These are phyloP conservation scores for Alectoris magna DNA, from an alignment of 2,797 vertebrate species.

Conservation along the genomic window DNA sequence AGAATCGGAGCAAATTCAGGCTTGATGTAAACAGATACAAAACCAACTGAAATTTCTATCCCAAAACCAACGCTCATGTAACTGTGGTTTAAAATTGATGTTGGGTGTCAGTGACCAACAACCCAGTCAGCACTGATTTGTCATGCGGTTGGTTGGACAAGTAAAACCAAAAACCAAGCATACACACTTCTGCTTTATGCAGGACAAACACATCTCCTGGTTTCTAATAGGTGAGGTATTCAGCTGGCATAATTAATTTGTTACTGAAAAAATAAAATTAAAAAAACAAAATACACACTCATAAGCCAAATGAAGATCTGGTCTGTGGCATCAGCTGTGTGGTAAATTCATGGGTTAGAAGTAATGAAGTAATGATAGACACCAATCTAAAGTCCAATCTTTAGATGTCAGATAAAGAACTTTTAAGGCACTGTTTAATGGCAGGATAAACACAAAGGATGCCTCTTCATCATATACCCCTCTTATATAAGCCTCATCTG, in stretches of 20 bases:
- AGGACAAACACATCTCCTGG: neutral
- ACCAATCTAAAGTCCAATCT: slow-evolving; percentile 45
- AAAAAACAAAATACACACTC: neutral
- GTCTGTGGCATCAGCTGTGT: neutral
- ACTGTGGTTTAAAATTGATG: slow-evolving; percentile 20
- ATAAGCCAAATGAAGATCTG: slow-evolving; percentile 17
- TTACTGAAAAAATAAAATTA: slow-evolving; percentile 11
- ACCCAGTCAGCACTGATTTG: neutral
- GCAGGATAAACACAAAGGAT: slow-evolving; percentile 56
- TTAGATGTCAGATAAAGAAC: slow-evolving; percentile 65
- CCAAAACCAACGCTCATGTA: neutral
- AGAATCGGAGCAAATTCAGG: slow-evolving; percentile 24
- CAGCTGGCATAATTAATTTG: slow-evolving; percentile 21
- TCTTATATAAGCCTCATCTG: slow-evolving; percentile 11
- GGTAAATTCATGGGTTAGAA: slow-evolving; percentile 54
- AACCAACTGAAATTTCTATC: neutral
- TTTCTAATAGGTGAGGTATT: neutral
- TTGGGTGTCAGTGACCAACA: slow-evolving; percentile 1
- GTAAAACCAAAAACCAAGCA: neutral
- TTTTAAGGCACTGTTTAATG: slow-evolving; percentile 51
- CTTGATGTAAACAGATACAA: neutral
- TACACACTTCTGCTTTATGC: neutral
- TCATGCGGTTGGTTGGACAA: neutral
- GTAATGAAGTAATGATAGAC: slow-evolving; percentile 10
- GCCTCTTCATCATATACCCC: slow-evolving; percentile 40